Evolutionary conservation across 2,113 vertebrate genomes (phyloP).

Genomic region (Aptenodytes forsteri): DNA sequence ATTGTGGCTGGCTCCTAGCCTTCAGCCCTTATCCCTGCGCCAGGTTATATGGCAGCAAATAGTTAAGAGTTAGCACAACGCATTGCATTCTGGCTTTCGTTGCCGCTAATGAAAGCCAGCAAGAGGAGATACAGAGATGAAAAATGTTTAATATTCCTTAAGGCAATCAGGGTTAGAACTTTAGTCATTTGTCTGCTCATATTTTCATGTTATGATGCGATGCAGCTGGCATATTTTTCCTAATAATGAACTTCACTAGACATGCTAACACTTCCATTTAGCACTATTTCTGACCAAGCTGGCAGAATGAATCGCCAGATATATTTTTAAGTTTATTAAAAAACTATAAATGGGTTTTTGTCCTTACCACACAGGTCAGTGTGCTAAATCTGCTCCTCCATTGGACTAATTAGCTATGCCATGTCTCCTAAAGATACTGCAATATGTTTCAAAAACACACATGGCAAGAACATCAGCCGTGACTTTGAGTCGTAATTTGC

Average conservation of each 20-base stretch:
- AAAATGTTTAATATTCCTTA: slow-evolving; percentile 30
- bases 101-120: background rate
- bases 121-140: background rate
- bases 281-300: slow-evolving; percentile 29
- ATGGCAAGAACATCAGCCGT: background rate
- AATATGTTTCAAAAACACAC: slow-evolving; percentile 30
- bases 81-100: background rate
- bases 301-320: slow-evolving; percentile 45
- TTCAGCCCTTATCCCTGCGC: background rate
- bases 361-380: slow-evolving; percentile 5
- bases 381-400: slow-evolving; percentile 31
- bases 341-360: slow-evolving; percentile 54
- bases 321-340: slow-evolving; percentile 67
- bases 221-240: slow-evolving; percentile 45
- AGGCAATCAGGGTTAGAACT: slow-evolving; percentile 19
- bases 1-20: background rate
- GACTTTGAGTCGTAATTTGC: background rate
- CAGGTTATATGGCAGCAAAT: background rate
- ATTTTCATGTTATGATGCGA: slow-evolving; percentile 24
- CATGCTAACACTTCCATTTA: slow-evolving; percentile 35
- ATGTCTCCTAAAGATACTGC: slow-evolving; percentile 20
- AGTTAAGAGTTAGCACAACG: background rate
- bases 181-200: slow-evolving; percentile 51
- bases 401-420: slow-evolving; percentile 40
- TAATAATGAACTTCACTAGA: slow-evolving; percentile 33